Conservation (phyloP, 2,113 vertebrate genomes). For the Pholis gunnellus region DNA sequence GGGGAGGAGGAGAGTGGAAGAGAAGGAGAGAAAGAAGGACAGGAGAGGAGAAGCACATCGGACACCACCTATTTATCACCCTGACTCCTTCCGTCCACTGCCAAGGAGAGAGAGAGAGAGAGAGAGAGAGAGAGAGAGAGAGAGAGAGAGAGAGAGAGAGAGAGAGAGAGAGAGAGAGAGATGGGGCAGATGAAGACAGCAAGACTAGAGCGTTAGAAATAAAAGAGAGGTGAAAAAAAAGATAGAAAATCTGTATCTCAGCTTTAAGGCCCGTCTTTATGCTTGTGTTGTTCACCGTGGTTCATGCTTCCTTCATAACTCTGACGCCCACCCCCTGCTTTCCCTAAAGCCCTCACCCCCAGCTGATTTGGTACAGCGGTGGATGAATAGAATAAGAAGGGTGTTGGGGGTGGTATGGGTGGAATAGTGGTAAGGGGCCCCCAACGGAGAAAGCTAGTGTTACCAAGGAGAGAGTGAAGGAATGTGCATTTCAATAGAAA, state of each 20-base stretch:
- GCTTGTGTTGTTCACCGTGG: conserved; percentile 49
- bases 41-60: conserved; percentile 74
- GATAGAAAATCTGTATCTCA: conserved; percentile 14
- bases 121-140: conserved; percentile 30
- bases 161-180: conserved; percentile 30
- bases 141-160: conserved; percentile 40
- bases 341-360: conserved; percentile 51
- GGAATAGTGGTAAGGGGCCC: conserved; percentile 54
- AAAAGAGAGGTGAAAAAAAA: conserved; percentile 16
- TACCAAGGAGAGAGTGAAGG: conserved; percentile 75
- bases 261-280: conserved; percentile 63
- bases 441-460: conserved; percentile 73
- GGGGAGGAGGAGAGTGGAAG: conserved; percentile 52
- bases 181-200: conserved; percentile 62
- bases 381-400: conserved; percentile 65
- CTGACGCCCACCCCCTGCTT: conserved; percentile 38
- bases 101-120: conserved; percentile 54
- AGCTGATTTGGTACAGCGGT: conserved; percentile 68
- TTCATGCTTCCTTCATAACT: conserved; percentile 49
- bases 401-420: conserved; percentile 44
- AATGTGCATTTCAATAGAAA: conserved; percentile 70
- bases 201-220: conserved; percentile 37
- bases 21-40: conserved; percentile 67
- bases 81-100: conserved; percentile 71
- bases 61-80: conserved; percentile 82